Conservation (phyloP, 1,140 invertebrate genomes). For the Tetraneura akinire region DNA sequence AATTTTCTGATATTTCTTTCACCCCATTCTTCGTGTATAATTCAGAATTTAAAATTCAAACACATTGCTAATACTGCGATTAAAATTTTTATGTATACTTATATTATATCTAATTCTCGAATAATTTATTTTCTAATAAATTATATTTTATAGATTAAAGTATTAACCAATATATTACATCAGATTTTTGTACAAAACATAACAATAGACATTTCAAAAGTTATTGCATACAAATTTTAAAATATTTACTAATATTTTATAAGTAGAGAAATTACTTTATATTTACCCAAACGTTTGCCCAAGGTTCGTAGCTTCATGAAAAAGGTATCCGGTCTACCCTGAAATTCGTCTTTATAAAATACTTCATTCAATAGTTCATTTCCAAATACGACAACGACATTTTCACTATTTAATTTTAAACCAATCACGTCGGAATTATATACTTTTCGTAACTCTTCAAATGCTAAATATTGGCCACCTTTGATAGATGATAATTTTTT, state of each 20-base stretch:
- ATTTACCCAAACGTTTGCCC: constrained; percentile 66
- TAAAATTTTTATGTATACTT: too few relatives aligned
- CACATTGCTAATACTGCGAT: too few relatives aligned
- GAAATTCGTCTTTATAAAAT: constrained; percentile 68
- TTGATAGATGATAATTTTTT: constrained; percentile 61
- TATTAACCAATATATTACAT: too few relatives aligned
- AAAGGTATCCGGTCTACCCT: constrained; percentile 73
- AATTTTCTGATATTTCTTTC: too few relatives aligned
- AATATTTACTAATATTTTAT: neutral
- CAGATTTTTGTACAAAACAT: too few relatives aligned
- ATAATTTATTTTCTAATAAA: too few relatives aligned
- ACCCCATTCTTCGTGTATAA: too few relatives aligned
- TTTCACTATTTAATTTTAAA: constrained; percentile 67
- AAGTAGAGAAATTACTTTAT: neutral
- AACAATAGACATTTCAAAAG: too few relatives aligned
- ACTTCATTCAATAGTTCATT: constrained; percentile 65
- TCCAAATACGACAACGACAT: constrained; percentile 67
- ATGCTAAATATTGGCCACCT: constrained; percentile 67
- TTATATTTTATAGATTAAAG: too few relatives aligned
- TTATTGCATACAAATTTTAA: too few relatives aligned
- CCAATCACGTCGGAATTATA: constrained; percentile 69
- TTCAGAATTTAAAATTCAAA: too few relatives aligned
- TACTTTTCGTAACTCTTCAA: constrained; percentile 63
- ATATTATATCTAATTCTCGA: too few relatives aligned
- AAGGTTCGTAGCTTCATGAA: constrained; percentile 71